Conservation (phyloP, 2,113 vertebrate species). For the Etheostoma spectabile region DNA sequence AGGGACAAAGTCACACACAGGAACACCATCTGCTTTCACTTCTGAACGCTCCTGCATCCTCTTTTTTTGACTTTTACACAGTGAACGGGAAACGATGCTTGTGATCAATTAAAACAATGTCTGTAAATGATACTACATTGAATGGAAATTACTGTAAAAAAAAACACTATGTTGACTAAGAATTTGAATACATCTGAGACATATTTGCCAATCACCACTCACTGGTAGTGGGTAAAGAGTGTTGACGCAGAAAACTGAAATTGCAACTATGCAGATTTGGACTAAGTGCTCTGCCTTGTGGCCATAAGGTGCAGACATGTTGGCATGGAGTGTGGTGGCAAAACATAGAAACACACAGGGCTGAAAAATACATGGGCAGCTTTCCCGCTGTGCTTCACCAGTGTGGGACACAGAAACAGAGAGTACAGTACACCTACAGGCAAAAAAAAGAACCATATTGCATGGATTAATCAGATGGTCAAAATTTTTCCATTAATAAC, state of each 20-base stretch:
- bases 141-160: constrained; percentile 10
- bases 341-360: constrained; percentile 1
- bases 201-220: neutral
- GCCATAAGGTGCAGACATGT: constrained; percentile 21
- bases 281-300: neutral
- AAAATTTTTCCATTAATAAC: neutral
- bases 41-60: constrained; percentile 14
- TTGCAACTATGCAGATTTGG: constrained; percentile 28
- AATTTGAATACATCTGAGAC: neutral
- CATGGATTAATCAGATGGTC: neutral
- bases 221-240: neutral
- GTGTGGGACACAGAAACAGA: constrained; percentile 2
- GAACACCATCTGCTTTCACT: constrained; percentile 72
- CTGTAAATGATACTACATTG: neutral
- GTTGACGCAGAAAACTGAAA: constrained; percentile 11
- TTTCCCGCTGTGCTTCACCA: neutral
- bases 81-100: neutral
- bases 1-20: constrained; percentile 77
- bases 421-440: neutral
- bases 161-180: too few relatives aligned
- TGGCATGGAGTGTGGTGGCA: constrained; percentile 12
- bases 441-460: neutral
- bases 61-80: constrained; percentile 37
- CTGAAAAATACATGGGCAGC: constrained; percentile 9
- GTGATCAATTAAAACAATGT: constrained; percentile 8